Conservation (phyloP, 23 tunicate genomes). For the Ciona savignyi region DNA sequence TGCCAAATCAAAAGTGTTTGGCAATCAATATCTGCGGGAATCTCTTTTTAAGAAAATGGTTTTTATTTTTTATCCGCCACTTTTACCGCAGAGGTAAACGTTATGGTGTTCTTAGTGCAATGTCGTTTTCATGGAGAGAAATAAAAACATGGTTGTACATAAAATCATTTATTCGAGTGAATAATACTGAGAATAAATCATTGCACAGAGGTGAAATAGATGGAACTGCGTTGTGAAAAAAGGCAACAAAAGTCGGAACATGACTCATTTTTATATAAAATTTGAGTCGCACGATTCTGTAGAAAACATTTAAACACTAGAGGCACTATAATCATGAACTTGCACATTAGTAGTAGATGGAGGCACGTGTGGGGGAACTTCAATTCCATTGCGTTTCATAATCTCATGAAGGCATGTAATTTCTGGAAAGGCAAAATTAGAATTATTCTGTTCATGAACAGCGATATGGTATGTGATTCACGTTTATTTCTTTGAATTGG, state of each 20-base stretch:
- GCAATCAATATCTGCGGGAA: no score
- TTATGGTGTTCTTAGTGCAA: no score
- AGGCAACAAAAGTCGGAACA: no score
- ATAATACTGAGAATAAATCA: neutral
- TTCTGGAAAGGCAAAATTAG: neutral
- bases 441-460: no score
- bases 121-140: no score
- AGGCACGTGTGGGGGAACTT: neutral
- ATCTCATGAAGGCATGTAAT: neutral
- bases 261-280: no score
- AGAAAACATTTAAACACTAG: neutral
- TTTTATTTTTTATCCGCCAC: no score
- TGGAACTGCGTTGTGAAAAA: neutral
- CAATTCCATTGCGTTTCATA: neutral
- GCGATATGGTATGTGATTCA: no score
- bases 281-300: neutral
- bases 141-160: neutral
- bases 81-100: no score
- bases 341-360: neutral
- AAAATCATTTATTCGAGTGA: neutral
- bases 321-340: neutral
- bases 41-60: no score
- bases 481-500: no score
- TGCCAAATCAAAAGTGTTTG: no score
- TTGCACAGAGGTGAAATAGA: neutral